Base-by-base conservation (phyloP, 2,888 invertebrate species). In the Eristalis intricaria region DNA sequence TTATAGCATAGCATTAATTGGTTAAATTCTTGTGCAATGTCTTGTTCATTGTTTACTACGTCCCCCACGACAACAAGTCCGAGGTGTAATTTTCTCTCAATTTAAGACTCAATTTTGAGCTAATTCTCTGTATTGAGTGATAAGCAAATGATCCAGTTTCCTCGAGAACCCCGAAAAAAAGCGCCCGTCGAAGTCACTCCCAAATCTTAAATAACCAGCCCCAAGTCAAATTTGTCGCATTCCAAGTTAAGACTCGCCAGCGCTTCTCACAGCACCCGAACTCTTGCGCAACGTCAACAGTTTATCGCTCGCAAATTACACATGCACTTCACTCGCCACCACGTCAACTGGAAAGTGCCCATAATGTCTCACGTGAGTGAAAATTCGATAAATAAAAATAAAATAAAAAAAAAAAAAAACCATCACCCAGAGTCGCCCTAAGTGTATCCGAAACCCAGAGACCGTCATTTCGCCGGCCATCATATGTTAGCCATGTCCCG, bases 291-390 rank as follows among this genome's bases (percentile, higher is more conserved):
- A 77, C 38, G 19, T 38, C 35, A 77, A 22, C 11, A 56, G 7
- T 66, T 58, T 66, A 32, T 76, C 26, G 29, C 58, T 26, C 50
- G 60, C 19, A 38, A 75, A n/a, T 35, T 50, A 35, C 38, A 56
- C 63, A 23, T 22, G 26, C 35, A 61, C 35, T 35, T 35, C 32
- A 19, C 23, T 10, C 56, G 15, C 11, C 13, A 60, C 29, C 61
- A 73, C 66, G 73, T 68, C 66, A 61, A 73, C 79, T 80, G 80
- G 84, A 80, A 85, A 77, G 76, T 74, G 65, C 35, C 64, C 13
- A 29, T 70, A 38, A 38, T 61, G 35, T 70, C 60, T 65, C 50
- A 63, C 43, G 38, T 63, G 22, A 70, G 85, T 86, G 85, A 86
- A 86, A 86, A 86, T 68, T 82, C 29, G 35, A 64, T 63, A 64